Conservation (phyloP, 2,113 vertebrate species). For the Loxodonta africana region DNA sequence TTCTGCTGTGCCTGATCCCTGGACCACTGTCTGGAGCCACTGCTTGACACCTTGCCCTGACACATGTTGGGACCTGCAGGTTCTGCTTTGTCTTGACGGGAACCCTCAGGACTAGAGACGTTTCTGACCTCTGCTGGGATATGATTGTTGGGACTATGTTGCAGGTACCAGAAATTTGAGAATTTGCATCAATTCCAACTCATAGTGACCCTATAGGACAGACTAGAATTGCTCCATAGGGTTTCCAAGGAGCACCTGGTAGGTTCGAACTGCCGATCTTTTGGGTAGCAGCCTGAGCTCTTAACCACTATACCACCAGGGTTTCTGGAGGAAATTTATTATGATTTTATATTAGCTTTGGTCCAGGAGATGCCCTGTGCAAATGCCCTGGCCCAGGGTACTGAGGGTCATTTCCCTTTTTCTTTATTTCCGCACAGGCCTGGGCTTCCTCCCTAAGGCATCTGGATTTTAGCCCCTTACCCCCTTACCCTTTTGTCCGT, state of each 20-base stretch:
- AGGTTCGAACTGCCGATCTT: too few relatives aligned
- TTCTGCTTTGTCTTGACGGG: background rate
- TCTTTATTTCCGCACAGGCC: background rate
- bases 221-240: too few relatives aligned
- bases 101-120: background rate
- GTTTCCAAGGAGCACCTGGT: too few relatives aligned
- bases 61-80: accelerated
- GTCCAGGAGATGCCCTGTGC: background rate
- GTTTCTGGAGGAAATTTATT: background rate
- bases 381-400: background rate
- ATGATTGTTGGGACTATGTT: background rate
- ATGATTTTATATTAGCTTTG: background rate
- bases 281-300: too few relatives aligned
- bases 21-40: background rate
- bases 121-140: background rate
- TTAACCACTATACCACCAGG: too few relatives aligned
- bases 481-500: background rate
- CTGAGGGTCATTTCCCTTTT: background rate
- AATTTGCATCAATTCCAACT: too few relatives aligned
- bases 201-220: too few relatives aligned
- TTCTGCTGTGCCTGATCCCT: background rate
- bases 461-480: background rate
- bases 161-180: conserved; percentile 12
- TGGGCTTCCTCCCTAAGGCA: background rate
- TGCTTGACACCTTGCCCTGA: background rate